Evolutionary conservation across 1,140 invertebrate species (phyloP), one percentile per base, ranked within the genome.

Genomic region (Sycobia sp.): DNA sequence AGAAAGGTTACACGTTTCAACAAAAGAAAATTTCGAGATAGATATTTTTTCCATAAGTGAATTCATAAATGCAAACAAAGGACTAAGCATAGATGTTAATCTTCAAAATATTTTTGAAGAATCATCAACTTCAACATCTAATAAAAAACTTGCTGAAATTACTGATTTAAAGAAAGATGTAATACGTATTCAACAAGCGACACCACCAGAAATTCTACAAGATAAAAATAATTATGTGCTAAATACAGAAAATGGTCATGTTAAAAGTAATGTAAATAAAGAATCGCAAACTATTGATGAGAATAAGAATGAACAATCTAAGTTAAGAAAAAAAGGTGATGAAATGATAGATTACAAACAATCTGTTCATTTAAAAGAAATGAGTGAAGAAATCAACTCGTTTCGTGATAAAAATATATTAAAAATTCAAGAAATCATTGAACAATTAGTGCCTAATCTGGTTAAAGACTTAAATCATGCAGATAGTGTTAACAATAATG

Each of bases 31-130:
- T 16, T 62, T 63, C 29, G 61, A 73, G 47, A 67, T 71, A 13
- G 67, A 73, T 53, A 64, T 71, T 36, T 69, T 76, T 43, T 65
- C 72, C 65, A 51, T 73, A 29, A 66, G 67, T 11, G 68, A 75
- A 64, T 66, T 74, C 47, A 66, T 72, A 29, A 71, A 68, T 58
- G 62, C 59, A 18, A 43, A 66, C 1, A 65, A 72, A 50, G 55
- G 64, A 20, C 34, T 32, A 65, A 38, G n/a, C n/a, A 8, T 46
- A 1, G 46, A 68, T 59, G n/a, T 54, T 57, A 50, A 66, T 66
- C 36, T 25, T 63, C 54, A 49, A 13, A 43, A 66, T 50, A 58
- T 58, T 18, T 58, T 58, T 46, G 20, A 49, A 14, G 36, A 56
- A n/a, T n/a, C 36, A 55, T 14, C 4, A 39, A 46, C 11, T n/a